A percentile compares a stretch with the other conserved stretches of the same genome.
phyloP scores from a whole-genome alignment of 2,888 invertebrate species.

The Linyphia triangularis region DNA sequence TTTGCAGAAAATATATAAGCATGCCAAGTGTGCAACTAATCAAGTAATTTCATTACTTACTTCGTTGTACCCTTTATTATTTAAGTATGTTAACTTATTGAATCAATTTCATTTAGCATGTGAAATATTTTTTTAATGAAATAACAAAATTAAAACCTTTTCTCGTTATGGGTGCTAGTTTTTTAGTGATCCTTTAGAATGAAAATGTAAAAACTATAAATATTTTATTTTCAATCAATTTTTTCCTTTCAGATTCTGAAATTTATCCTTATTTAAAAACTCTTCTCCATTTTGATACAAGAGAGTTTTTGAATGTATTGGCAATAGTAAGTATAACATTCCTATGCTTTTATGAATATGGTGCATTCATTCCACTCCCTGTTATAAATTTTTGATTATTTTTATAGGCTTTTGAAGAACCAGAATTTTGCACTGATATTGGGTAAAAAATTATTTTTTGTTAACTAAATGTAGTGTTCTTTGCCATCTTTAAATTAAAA shows the following conservation, averaged over 20 bases:
- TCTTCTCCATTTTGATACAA: conserved; percentile 88
- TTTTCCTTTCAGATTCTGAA: conserved; percentile 76
- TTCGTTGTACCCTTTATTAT: no score
- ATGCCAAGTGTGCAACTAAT: no score
- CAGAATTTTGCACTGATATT: conserved; percentile 86
- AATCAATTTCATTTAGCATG: no score
- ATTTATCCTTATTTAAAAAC: conserved; percentile 81
- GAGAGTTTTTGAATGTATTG: conserved; percentile 91
- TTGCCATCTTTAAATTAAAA: background rate
- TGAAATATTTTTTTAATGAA: no score
- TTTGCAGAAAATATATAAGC: no score
- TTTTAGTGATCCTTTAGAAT: no score
- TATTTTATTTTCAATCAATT: background rate
- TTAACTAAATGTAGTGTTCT: background rate
- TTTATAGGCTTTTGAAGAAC: conserved; percentile 87
- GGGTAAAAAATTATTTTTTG: conserved; percentile 77
- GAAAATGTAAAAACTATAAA: no score
- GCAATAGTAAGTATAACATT: conserved; percentile 82
- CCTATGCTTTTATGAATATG: background rate
- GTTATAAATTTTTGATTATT: background rate
- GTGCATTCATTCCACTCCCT: background rate
- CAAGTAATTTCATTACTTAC: no score
- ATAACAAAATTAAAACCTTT: no score
- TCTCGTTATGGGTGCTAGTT: no score
- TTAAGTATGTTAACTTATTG: no score